Base-by-base conservation (phyloP, 2,797 vertebrate genomes). In the Lagorchestes hirsutus region DNA sequence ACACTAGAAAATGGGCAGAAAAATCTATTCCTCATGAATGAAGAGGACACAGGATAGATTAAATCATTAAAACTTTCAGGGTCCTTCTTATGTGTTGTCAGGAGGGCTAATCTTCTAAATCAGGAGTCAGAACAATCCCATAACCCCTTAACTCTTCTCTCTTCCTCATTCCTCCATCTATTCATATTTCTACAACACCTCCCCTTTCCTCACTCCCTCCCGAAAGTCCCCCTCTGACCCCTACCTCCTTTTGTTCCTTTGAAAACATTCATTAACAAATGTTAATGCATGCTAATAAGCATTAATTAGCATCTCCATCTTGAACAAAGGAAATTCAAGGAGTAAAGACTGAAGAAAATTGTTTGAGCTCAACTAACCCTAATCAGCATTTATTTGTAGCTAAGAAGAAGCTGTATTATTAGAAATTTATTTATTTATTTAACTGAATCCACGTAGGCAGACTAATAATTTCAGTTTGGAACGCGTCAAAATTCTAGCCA, bases 221-320 rank as follows among this genome's bases (percentile, higher is more conserved):
- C 52, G 28, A 2, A 1, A 24, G 62, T 55, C 90, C 74, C 87
- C 4, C 29, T 90, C 62, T 93, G 31, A 92, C 90, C 58, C 40
- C 67, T 55, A 54, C 5, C 3, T 62, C 87, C 58, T 96, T 96
- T 97, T 96, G 97, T 96, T 98, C 94, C 96, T 95, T 97, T 55
- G 94, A 95, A 97, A 91, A 93, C 54, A 55, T 74, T 96, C 52
- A 96, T 97, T 97, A 97, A 93, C 95, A 96, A 97, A 97, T 95
- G 90, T 91, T 97, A 97, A 98, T 98, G 54, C 96, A 96, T 97
- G 94, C 92, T 96, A 97, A 97, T 97, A 10, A 95, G 52, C 0
- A 93, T 24, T 94, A 94, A 96, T 98, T 96, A 96, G 91, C 94
- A 96, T 97, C 40, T 97, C 92, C 10, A n/a, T 1, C 56, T 67